Percentiles rank a stretch among this genome's conserved stretches.
phyloP scores from a whole-genome alignment of 2,888 invertebrate species.

The Hypercompe scribonia region DNA sequence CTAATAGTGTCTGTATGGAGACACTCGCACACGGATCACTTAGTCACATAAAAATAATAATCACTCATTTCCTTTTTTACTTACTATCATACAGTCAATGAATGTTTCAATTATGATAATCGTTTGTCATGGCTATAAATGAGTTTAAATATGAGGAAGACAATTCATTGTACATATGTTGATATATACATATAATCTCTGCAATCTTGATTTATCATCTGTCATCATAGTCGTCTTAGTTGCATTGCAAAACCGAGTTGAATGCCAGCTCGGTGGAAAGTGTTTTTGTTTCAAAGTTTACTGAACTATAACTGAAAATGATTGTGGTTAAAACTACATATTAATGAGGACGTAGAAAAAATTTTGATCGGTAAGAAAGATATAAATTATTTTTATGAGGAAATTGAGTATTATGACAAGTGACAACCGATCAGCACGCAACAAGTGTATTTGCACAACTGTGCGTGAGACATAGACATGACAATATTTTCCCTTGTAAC shows the following conservation, averaged over 20 bases:
- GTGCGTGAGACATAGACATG: conserved; percentile 43
- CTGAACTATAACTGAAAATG: conserved; percentile 39
- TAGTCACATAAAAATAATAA: conserved; percentile 60
- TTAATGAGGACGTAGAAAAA: conserved; percentile 7
- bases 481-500: conserved; percentile 25
- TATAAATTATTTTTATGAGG: conserved; percentile 4
- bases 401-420: conserved; percentile 25
- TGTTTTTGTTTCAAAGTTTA: conserved; percentile 68
- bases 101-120: conserved; percentile 67
- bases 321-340: conserved; percentile 17
- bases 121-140: conserved; percentile 49
- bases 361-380: conserved; percentile 28
- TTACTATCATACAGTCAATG: conserved; percentile 49
- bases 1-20: conserved; percentile 60
- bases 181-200: conserved; percentile 45
- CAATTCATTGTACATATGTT: conserved; percentile 57
- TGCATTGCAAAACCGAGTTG: conserved; percentile 51
- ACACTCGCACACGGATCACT: conserved; percentile 56
- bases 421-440: conserved; percentile 45
- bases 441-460: conserved; percentile 23
- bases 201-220: conserved; percentile 11
- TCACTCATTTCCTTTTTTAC: conserved; percentile 33
- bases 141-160: conserved; percentile 58
- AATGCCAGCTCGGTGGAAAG: conserved; percentile 76
- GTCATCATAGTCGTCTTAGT: neutral